Conservation (phyloP, 1,140 invertebrate genomes). For the Pygmarrhopalites habei region DNA sequence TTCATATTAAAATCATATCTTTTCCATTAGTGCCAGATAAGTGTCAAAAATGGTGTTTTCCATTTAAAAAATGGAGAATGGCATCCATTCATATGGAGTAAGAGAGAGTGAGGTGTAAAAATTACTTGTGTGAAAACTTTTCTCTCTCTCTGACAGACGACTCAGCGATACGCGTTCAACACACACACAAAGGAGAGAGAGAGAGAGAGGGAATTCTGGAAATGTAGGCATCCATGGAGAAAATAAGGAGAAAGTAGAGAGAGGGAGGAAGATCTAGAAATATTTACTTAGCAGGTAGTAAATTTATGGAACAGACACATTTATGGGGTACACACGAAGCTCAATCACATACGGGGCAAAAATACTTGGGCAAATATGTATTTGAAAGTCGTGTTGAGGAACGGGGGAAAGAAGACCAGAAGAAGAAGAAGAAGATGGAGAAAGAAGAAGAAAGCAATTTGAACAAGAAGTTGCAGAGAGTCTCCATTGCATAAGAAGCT, state of each 20-base stretch:
- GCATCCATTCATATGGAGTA: too few species aligned
- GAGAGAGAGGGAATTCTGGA: not conserved
- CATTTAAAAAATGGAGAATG: too few species aligned
- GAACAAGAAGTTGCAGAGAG: not conserved
- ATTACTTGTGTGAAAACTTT: too few species aligned
- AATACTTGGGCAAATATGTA: constrained; percentile 7
- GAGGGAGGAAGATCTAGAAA: constrained; percentile 4
- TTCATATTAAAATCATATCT: too few species aligned
- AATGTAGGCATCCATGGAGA: too few species aligned
- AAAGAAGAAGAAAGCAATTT: constrained; percentile 1
- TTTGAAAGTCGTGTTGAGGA: constrained; percentile 1
- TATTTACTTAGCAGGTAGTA: constrained; percentile 7
- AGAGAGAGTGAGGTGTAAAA: too few species aligned
- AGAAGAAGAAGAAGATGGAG: not conserved
- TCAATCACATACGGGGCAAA: not conserved
- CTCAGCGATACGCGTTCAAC: too few species aligned
- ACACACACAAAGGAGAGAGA: not conserved
- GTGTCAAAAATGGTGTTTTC: too few species aligned
- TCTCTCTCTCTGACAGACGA: too few species aligned
- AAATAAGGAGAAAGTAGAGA: not conserved
- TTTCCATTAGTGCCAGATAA: too few species aligned
- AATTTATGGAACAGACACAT: constrained; percentile 1
- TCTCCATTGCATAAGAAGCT: too few species aligned
- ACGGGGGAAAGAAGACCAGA: too few species aligned
- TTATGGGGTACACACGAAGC: not conserved